Percentiles rank a stretch among this genome's conserved stretches.
Conservation (phyloP, 1,140 invertebrate genomes). For the Drosophila baimaii region DNA sequence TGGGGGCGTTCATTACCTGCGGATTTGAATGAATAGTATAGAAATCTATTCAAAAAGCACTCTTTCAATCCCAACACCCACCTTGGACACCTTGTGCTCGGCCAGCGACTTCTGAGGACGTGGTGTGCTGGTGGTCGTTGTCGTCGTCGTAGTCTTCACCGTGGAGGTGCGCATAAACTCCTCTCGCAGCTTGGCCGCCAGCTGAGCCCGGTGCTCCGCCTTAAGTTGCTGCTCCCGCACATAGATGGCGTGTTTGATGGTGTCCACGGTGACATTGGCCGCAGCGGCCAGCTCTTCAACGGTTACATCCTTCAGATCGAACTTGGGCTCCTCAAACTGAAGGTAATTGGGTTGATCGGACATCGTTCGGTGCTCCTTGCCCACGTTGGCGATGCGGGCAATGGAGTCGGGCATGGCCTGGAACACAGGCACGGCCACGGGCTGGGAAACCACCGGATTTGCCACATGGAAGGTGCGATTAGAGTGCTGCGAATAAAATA, state of each 20-base stretch:
- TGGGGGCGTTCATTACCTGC: conserved; percentile 94
- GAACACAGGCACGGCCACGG: conserved; percentile 79
- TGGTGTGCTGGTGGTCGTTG: conserved; percentile 71
- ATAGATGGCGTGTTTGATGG: conserved; percentile 89
- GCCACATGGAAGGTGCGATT: conserved; percentile 80
- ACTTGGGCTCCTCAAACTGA: conserved; percentile 78
- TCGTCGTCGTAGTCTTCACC: conserved; percentile 84
- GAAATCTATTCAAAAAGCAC: neutral
- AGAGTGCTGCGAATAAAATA: conserved; percentile 43
- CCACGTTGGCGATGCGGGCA: conserved; percentile 84
- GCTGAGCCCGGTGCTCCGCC: conserved; percentile 77
- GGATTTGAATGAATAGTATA: neutral
- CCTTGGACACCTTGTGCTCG: conserved; percentile 81
- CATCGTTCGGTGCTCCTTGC: conserved; percentile 52
- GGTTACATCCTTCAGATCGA: conserved; percentile 85
- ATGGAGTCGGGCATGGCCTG: conserved; percentile 85
- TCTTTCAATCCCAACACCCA: conserved; percentile 2
- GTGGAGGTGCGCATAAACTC: conserved; percentile 84
- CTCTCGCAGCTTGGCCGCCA: conserved; percentile 71
- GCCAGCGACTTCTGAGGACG: conserved; percentile 39
- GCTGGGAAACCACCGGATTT: conserved; percentile 74
- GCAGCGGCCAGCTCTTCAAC: conserved; percentile 87
- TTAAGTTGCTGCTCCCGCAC: conserved; percentile 88
- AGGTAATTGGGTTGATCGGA: conserved; percentile 74
- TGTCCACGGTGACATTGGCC: conserved; percentile 90